Conservation (phyloP, 1,140 invertebrate genomes). For the Bombus vancouverensis region DNA sequence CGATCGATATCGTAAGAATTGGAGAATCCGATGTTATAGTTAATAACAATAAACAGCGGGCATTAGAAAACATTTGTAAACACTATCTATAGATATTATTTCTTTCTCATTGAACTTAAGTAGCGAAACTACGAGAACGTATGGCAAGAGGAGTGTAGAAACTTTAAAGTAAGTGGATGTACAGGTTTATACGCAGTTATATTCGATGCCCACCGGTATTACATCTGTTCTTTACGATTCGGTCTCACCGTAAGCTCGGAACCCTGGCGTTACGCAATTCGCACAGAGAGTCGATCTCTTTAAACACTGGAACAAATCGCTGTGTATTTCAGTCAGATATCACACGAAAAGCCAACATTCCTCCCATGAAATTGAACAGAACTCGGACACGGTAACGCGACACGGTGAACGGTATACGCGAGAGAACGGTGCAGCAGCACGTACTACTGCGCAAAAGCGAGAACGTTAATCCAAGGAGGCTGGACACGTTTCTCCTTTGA, state of each 20-base stretch:
- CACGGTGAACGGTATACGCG: neutral
- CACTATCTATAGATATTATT: neutral
- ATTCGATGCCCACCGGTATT: neutral
- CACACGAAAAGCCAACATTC: neutral
- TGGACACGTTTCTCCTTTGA: constrained; percentile 4
- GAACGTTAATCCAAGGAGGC: constrained; percentile 20
- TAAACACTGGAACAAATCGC: neutral
- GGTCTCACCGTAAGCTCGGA: neutral
- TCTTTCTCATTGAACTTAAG: neutral
- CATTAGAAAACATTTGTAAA: neutral
- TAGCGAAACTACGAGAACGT: neutral
- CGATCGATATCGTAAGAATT: neutral
- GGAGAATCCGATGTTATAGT: neutral
- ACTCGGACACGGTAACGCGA: neutral
- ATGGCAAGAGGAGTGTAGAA: neutral
- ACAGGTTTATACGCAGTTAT: too few relatives aligned
- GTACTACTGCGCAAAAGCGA: neutral
- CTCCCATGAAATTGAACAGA: constrained; percentile 8
- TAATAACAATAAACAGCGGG: neutral
- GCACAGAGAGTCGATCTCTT: neutral
- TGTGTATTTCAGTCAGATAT: neutral
- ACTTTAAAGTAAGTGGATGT: neutral
- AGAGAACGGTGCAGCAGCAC: neutral
- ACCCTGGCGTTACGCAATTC: neutral
- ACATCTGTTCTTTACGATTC: neutral